A percentile compares a stretch with the other conserved stretches of the same genome.
These are phyloP conservation scores for Mizuhopecten yessoensis DNA, from an alignment of 1,140 invertebrate species.

Conservation along the genomic window DNA sequence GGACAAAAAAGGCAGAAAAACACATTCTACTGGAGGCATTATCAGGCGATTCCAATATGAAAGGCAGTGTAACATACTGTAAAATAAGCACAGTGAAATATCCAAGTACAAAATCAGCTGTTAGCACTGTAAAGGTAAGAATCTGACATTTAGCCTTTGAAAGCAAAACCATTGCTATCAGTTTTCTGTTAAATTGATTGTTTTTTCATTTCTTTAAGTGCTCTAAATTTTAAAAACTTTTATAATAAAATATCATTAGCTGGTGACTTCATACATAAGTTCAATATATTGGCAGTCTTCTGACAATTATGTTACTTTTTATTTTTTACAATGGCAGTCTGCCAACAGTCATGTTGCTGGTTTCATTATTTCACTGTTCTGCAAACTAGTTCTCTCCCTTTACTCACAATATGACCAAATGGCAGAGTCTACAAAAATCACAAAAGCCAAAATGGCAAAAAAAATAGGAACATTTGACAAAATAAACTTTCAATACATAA, in stretches of 20 bases:
- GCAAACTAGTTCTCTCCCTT: background rate
- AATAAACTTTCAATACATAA: constrained; percentile 17
- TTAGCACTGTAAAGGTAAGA: background rate
- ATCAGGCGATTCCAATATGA: background rate
- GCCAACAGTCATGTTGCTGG: no score
- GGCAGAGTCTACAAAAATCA: constrained; percentile 30
- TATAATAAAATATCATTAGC: background rate
- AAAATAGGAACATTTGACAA: background rate
- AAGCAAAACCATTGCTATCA: background rate
- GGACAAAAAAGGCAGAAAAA: constrained; percentile 36
- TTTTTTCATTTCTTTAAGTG: background rate
- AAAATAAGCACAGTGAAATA: background rate
- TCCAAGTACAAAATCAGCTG: background rate
- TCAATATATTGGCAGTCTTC: no score
- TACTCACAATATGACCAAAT: background rate
- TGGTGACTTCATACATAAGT: background rate
- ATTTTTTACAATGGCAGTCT: no score
- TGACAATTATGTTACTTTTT: no score
- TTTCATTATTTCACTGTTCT: background rate
- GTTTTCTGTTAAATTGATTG: background rate
- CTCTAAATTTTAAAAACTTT: background rate
- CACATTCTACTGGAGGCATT: background rate
- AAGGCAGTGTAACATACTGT: background rate
- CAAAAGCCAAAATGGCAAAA: constrained; percentile 9
- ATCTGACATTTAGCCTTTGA: background rate